A percentile compares a stretch with the other conserved stretches of the same genome.
Evolutionary conservation across 2,797 vertebrate species (phyloP).

Genomic region (Sebastes nivosus): DNA sequence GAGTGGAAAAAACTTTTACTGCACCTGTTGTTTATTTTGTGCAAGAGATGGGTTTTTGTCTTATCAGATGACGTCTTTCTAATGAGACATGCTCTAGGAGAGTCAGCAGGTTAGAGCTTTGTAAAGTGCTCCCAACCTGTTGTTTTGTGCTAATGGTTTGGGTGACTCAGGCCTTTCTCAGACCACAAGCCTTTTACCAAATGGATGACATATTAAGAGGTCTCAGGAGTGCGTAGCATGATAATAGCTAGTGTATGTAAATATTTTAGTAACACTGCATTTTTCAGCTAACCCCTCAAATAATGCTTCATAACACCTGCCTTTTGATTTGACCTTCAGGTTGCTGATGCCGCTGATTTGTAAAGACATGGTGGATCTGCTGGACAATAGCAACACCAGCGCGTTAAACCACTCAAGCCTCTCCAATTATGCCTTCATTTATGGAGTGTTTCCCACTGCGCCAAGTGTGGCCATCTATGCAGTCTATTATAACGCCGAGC

Average conservation of each 20-base stretch:
- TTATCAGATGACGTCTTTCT: neutral
- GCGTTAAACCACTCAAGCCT: conserved; percentile 91
- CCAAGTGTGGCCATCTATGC: conserved; percentile 98
- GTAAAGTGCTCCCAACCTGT: conserved; percentile 11
- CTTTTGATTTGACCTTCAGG: conserved; percentile 73
- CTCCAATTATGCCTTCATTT: conserved; percentile 97
- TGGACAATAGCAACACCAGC: conserved; percentile 84
- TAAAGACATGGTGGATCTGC: conserved; percentile 94
- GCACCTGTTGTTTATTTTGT: neutral
- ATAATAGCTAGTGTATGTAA: neutral
- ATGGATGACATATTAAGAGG: conserved; percentile 9
- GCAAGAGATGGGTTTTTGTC: neutral
- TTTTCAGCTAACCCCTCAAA: conserved; percentile 1
- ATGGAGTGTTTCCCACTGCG: conserved; percentile 95
- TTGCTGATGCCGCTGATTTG: conserved; percentile 95
- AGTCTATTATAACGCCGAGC: conserved; percentile 95
- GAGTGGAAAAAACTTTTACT: conserved; percentile 74
- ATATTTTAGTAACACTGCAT: neutral
- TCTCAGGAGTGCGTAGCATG: neutral
- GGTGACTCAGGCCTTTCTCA: conserved; percentile 51
- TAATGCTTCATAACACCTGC: neutral
- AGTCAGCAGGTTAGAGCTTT: conserved; percentile 33
- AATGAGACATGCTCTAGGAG: neutral
- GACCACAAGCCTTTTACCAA: conserved; percentile 27
- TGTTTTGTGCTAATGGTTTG: conserved; percentile 36